Percentiles rank a stretch among this genome's conserved stretches.
Conservation (phyloP, 2,888 invertebrate species). For the Idaea aversata region DNA sequence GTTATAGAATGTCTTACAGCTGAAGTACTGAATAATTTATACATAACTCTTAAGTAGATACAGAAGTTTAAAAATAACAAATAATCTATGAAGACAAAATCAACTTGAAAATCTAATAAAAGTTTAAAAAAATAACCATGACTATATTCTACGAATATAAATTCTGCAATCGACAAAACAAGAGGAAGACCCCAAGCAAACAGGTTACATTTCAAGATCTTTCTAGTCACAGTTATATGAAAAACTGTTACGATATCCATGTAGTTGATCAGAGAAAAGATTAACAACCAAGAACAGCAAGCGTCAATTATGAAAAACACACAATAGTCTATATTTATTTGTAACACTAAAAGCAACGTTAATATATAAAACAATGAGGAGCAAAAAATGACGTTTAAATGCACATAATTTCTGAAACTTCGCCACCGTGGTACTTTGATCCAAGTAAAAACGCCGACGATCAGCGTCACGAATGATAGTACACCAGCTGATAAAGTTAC, state of each 20-base stretch:
- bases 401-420: neutral
- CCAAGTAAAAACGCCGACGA: neutral
- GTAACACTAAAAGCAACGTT: neutral
- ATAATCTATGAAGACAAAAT: too few species aligned
- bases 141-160: too few species aligned
- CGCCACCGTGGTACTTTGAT: neutral
- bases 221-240: neutral
- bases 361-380: neutral
- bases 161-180: too few species aligned
- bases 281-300: neutral
- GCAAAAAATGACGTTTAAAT: neutral
- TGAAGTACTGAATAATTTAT: neutral
- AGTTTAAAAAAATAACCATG: too few species aligned
- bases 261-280: neutral
- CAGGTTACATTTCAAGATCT: slow-evolving; percentile 5
- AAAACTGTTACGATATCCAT: slow-evolving; percentile 4
- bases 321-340: neutral
- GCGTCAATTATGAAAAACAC: too few species aligned
- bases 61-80: too few species aligned
- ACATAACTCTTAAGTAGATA: too few species aligned
- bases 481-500: too few species aligned
- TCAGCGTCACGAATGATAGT: neutral
- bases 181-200: slow-evolving; percentile 1
- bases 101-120: too few species aligned
- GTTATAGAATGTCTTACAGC: too few species aligned